A percentile compares a stretch with the other conserved stretches of the same genome.
Conservation (phyloP, 2,113 vertebrate genomes). For the Meriones unguiculatus region DNA sequence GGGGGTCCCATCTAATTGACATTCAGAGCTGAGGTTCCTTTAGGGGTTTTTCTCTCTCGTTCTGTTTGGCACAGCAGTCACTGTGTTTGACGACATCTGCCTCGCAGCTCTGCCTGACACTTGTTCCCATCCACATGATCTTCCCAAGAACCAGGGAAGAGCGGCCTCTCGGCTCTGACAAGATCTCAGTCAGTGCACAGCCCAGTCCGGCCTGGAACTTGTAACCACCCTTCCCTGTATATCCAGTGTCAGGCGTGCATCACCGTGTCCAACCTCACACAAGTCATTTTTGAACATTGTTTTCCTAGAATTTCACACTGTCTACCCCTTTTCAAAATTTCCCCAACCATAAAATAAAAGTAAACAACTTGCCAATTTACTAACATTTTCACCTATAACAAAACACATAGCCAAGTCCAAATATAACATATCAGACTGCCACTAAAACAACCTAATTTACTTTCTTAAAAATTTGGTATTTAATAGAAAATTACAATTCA, state of each 20-base stretch:
- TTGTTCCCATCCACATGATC: not conserved
- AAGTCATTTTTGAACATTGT: slow-evolving; percentile 31
- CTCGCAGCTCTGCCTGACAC: slow-evolving; percentile 37
- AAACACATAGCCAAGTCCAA: not conserved
- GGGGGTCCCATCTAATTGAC: not conserved
- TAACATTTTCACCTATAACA: slow-evolving; percentile 12
- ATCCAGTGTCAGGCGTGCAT: not conserved
- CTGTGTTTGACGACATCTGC: slow-evolving; percentile 62
- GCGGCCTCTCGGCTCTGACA: not conserved
- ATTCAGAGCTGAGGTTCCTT: slow-evolving; percentile 31
- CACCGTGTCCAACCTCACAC: not conserved
- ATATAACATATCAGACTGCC: not conserved
- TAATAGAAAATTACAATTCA: slow-evolving; percentile 45
- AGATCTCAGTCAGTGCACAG: not conserved
- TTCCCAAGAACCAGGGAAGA: not conserved
- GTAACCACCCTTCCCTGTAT: not conserved
- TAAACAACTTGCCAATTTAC: not conserved
- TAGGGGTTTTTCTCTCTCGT: slow-evolving; percentile 25
- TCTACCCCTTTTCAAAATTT: not conserved
- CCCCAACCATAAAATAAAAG: not conserved
- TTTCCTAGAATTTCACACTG: not conserved
- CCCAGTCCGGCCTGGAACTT: not conserved
- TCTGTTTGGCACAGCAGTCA: slow-evolving; percentile 30
- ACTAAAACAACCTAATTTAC: not conserved
- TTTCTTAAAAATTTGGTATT: slow-evolving; percentile 20